Evolutionary conservation across 1,140 invertebrate species (phyloP).

Genomic region (Bombus impatiens): DNA sequence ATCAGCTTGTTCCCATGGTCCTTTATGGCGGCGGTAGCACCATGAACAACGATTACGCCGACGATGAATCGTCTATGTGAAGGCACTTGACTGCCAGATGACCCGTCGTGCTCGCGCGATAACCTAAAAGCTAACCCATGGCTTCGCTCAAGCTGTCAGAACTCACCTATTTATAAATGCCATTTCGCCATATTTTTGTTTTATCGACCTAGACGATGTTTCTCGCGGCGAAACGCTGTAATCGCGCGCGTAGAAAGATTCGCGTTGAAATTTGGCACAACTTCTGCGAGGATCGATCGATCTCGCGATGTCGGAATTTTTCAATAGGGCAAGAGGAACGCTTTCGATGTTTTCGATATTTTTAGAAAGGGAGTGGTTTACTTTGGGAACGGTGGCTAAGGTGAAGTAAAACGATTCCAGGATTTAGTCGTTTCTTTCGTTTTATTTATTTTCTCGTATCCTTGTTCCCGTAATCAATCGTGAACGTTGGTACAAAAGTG

Average conservation of each 20-base stretch:
- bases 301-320: background rate
- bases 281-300: background rate
- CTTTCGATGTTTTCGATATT: too few relatives aligned
- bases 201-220: constrained; percentile 13
- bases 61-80: constrained; percentile 69
- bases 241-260: background rate
- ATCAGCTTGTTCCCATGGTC: constrained; percentile 80
- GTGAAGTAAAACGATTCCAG: background rate
- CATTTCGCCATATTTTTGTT: constrained; percentile 68
- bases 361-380: background rate
- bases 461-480: background rate
- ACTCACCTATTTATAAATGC: constrained; percentile 81
- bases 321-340: background rate
- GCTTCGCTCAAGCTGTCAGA: constrained; percentile 81
- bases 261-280: background rate
- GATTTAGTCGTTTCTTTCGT: background rate
- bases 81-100: constrained; percentile 83
- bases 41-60: constrained; percentile 74
- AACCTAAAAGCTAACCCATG: constrained; percentile 81
- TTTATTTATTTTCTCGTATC: constrained; percentile 33
- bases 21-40: constrained; percentile 78
- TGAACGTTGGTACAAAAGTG: background rate
- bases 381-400: background rate
- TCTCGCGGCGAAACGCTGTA: background rate
- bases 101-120: constrained; percentile 80